Evolutionary conservation across 2,113 vertebrate species (phyloP), one percentile per base, ranked within the genome.

Genomic region (Geococcyx californianus): DNA sequence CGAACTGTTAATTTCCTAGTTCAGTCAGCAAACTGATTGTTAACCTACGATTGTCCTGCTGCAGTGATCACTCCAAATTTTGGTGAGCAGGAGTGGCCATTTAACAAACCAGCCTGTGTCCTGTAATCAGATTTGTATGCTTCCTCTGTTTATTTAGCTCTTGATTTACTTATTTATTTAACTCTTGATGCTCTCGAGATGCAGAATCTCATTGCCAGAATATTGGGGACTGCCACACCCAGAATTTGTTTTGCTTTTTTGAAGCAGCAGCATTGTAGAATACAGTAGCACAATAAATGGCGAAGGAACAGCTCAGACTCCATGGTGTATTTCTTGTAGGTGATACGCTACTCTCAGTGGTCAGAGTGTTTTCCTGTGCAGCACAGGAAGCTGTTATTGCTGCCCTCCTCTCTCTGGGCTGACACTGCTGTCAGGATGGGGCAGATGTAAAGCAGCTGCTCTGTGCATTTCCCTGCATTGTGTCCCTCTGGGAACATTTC

Each of bases 391-490:
- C 26, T 16, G 19, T 94, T 75, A 52, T 52, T 11, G 1, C 67
- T 59, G 33, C 20, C 84, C 69, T 84, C 60, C 55, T 75, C 42
- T 72, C 80, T 38, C 44, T 60, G 3, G 42, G 38, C n/a, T 68
- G 88, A 31, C 82, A 14, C 67, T 72, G 78, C 86, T 76, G 91
- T 49, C 86, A 69, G 17, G 62, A 47, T 80, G 47, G 0, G 29
- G 68, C 94, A 92, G 70, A 56, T 82, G 90, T 38, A 63, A 90
- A 86, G 1, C 94, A 96, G 87, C 95, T 93, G 94, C 90, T 87
- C 78, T 70, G 40, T 73, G 75, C 47, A 17, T 64, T 54, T 67
- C 73, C 74, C 68, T 28, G n/a, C 84, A 47, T 55, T 29, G 3
- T 70, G 52, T 55, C 13, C 34, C 55, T 25, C 44, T 74, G 44